Percentiles rank a stretch among this genome's conserved stretches.
Conservation (phyloP, 1,140 invertebrate genomes). For the Pseudomyrmex flavicornis region DNA sequence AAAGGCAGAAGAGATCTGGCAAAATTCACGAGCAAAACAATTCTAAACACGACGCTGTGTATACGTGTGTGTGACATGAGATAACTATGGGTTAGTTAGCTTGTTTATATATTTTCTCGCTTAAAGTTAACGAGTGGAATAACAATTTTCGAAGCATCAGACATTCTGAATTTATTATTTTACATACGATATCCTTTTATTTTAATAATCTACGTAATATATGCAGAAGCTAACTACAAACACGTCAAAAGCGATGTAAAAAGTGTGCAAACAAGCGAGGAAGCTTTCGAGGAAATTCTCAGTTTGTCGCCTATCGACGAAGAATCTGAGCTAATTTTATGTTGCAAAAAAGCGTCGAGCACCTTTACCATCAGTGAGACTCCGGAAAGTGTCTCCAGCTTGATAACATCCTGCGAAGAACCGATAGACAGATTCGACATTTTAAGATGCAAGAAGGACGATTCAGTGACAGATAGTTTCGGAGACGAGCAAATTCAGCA, state of each 20-base stretch:
- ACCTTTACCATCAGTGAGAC: constrained; percentile 21
- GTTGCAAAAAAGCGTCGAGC: constrained; percentile 28
- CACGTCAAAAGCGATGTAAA: neutral
- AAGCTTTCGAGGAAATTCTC: constrained; percentile 25
- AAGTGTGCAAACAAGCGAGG: constrained; percentile 13
- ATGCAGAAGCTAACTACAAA: neutral
- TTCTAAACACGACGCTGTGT: no score
- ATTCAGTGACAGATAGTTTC: constrained; percentile 41
- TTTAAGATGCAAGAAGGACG: constrained; percentile 38
- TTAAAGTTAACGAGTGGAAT: neutral
- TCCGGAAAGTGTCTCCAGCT: neutral
- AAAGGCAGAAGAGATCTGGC: neutral
- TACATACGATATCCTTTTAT: neutral
- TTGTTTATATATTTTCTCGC: neutral
- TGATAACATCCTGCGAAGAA: neutral
- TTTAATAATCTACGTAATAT: neutral
- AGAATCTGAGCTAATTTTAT: constrained; percentile 56
- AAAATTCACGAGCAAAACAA: no score
- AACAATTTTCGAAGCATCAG: no score
- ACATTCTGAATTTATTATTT: neutral
- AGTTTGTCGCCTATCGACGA: constrained; percentile 66
- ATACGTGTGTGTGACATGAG: neutral
- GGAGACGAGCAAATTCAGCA: constrained; percentile 35
- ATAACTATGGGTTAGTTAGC: constrained; percentile 24
- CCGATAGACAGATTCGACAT: constrained; percentile 10